Percentiles rank a stretch among this genome's conserved stretches.
Conservation (phyloP, 2,113 vertebrate species). For the Forbesichthys papilliferus region DNA sequence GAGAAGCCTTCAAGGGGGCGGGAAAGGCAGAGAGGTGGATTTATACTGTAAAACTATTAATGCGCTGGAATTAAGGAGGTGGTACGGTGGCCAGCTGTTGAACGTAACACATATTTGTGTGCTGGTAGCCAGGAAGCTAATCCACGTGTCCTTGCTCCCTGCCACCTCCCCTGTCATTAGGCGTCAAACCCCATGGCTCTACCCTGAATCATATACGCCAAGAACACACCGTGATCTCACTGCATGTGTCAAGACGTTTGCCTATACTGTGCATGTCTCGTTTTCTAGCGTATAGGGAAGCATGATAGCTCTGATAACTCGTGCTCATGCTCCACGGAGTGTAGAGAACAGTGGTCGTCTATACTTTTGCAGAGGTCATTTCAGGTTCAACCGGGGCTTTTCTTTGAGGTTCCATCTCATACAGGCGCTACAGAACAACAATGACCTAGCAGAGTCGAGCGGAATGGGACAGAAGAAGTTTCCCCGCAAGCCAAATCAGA, state of each 20-base stretch:
- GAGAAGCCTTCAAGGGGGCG: constrained; percentile 57
- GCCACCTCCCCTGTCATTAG: constrained; percentile 49
- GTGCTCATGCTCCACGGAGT: not conserved
- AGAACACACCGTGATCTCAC: constrained; percentile 36
- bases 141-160: constrained; percentile 59
- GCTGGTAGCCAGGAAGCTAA: constrained; percentile 52
- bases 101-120: constrained; percentile 71
- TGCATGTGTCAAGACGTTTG: constrained; percentile 8
- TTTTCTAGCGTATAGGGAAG: constrained; percentile 23
- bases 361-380: not conserved
- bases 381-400: not conserved
- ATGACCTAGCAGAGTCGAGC: not conserved
- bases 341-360: not conserved
- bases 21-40: constrained; percentile 50
- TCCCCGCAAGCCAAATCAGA: not conserved
- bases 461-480: not conserved
- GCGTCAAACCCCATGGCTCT: constrained; percentile 43
- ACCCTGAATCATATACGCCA: constrained; percentile 26
- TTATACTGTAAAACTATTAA: constrained; percentile 62
- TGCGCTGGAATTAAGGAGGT: constrained; percentile 55
- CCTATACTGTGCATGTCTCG: constrained; percentile 16
- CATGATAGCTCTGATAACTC: constrained; percentile 15
- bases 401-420: constrained; percentile 14
- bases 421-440: constrained; percentile 1
- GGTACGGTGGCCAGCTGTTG: constrained; percentile 49